These are phyloP conservation scores for Rhombomys opimus DNA, from an alignment of 2,113 vertebrate genomes.

Conservation along the genomic window DNA sequence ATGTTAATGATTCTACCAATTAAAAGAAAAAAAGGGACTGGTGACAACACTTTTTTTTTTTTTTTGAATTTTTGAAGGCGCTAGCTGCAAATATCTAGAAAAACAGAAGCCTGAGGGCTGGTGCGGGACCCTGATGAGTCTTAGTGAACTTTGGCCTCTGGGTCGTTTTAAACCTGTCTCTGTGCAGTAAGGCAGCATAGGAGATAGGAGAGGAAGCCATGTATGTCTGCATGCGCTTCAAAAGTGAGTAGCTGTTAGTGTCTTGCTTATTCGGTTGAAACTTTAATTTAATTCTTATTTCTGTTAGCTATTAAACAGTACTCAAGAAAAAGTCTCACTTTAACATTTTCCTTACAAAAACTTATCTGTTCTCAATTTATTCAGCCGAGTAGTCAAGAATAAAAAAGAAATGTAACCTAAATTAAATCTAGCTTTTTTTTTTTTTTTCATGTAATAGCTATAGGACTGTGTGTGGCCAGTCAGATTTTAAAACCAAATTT, in stretches of 20 bases:
- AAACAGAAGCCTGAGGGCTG: not conserved
- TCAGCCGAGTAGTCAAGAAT: not conserved
- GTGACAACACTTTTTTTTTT: not conserved
- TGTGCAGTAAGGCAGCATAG: not conserved
- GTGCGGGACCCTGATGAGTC: not conserved
- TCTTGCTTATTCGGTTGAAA: not conserved
- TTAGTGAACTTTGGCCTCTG: not conserved
- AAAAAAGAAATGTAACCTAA: not conserved
- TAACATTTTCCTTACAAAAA: slow-evolving; percentile 42
- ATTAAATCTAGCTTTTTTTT: not conserved
- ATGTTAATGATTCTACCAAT: not conserved
- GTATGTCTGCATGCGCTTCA: not conserved
- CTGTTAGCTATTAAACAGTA: not conserved
- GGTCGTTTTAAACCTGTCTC: not conserved
- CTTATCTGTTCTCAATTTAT: not conserved
- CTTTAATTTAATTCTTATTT: slow-evolving; percentile 44
- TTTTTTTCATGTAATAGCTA: not conserved
- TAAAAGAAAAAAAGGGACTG: not conserved
- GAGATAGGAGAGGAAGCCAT: not conserved
- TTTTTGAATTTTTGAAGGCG: not conserved
- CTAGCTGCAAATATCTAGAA: not conserved
- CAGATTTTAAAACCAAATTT: slow-evolving; percentile 18
- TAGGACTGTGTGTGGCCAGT: not conserved
- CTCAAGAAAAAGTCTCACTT: slow-evolving; percentile 10
- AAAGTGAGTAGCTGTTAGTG: not conserved